A percentile compares a stretch with the other conserved stretches of the same genome.
Evolutionary conservation across 2,888 invertebrate species (phyloP).

Genomic region (Tipula vernalis): DNA sequence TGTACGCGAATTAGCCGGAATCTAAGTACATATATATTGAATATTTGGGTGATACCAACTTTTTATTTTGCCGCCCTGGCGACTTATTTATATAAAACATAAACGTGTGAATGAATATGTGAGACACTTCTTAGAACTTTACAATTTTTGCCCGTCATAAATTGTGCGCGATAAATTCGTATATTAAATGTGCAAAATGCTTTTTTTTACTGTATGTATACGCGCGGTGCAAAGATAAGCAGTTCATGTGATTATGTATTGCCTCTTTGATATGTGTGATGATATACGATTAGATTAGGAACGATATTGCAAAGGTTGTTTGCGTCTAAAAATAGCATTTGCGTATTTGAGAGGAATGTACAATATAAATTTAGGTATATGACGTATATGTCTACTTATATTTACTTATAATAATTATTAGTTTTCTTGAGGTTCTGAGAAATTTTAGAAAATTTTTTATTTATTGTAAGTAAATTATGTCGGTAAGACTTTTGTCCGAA

Average conservation of each 20-base stretch:
- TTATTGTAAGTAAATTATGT: no score
- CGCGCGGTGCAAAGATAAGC: not conserved
- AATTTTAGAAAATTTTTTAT: no score
- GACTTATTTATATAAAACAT: not conserved
- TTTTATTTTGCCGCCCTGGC: not conserved
- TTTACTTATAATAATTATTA: no score
- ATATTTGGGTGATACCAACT: not conserved
- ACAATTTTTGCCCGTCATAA: not conserved
- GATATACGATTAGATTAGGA: not conserved
- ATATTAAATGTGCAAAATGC: not conserved
- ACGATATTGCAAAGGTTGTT: not conserved
- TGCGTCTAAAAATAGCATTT: not conserved
- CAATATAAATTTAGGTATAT: not conserved
- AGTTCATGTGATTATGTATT: not conserved
- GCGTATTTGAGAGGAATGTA: not conserved
- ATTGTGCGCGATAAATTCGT: not conserved
- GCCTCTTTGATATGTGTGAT: not conserved
- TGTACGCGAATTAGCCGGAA: not conserved
- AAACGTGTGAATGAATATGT: not conserved
- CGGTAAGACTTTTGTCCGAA: not conserved
- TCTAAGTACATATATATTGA: not conserved
- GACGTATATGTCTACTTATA: not conserved
- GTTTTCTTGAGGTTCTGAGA: no score
- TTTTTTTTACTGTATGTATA: not conserved
- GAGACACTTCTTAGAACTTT: not conserved